Base-by-base conservation (phyloP, 2,113 vertebrate species). In the Setophaga kirtlandii region DNA sequence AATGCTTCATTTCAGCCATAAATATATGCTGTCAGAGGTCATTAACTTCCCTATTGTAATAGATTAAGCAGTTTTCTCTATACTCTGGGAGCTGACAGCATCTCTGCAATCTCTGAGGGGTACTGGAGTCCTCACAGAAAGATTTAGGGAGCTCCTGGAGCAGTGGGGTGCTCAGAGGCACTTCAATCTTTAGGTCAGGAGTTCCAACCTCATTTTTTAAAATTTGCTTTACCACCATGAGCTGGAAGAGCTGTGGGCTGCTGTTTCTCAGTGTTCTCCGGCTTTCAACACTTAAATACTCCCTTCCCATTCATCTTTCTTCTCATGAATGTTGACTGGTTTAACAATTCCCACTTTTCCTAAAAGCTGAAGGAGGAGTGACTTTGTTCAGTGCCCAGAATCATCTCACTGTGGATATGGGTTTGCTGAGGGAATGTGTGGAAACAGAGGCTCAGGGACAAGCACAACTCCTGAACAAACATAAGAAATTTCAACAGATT, bases 1-100 rank as follows among this genome's bases (percentile, higher is more conserved):
- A 97, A 97, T 96, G 94, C 89, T 96, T 95, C 94, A 91, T 95
- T 97, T 97, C 95, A 97, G 83, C 83, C 90, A 90, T 71, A 97
- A 97, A 97, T 90, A 90, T 89, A 73, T 74, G 62, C 84, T 94
- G 91, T 90, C 95, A 97, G 87, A 97, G 94, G 83, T 80, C 67
- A 97, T 97, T 97, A 97, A 82, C 85, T 96, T 65, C 92, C 83
- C 77, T 92, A 67, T 69, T 95, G 63, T 88, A 95, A 97, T 50
- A 95, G 75, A 97, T 96, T 73, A 96, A 87, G 17, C 71, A 74
- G 82, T 46, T 96, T 73, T 95, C 50, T 73, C 79, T 68, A 35
- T 46, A 27, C 78, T 81, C 41, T 68, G 49, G 47, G 86, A 81
- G 42, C 80, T 84, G 60, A 46, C n/a, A 77, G 35, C 55, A 87